Conservation (phyloP, 2,113 vertebrate species). For the Acanthisitta chloris region DNA sequence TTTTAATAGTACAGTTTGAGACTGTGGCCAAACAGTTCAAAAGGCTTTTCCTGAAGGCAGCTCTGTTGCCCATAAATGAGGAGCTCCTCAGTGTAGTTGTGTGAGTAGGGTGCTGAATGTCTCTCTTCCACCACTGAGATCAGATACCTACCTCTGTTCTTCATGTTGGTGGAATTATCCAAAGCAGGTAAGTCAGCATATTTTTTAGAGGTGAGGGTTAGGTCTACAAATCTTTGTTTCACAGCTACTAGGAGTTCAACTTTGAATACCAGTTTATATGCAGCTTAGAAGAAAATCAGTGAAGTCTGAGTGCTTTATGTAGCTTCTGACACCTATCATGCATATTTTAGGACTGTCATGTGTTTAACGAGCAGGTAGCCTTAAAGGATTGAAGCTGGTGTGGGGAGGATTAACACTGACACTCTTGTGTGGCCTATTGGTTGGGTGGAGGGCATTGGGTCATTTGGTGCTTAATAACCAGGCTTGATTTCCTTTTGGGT, state of each 20-base stretch:
- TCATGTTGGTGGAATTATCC: not conserved
- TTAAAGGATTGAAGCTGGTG: not conserved
- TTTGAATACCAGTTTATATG: not conserved
- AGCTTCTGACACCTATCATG: not conserved
- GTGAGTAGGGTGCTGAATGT: not conserved
- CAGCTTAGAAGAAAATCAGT: not conserved
- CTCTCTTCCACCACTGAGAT: not conserved
- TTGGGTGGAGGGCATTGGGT: not conserved
- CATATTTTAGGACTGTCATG: not conserved
- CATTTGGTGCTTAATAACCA: not conserved
- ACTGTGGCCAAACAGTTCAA: not conserved
- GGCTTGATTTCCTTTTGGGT: not conserved
- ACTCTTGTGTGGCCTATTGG: not conserved
- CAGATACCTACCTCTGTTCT: not conserved
- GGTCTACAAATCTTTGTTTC: not conserved
- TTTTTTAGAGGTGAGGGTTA: not conserved
- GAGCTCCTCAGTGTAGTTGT: not conserved
- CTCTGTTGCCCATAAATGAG: not conserved
- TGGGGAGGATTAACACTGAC: not conserved
- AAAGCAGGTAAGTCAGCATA: not conserved
- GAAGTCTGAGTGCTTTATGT: not conserved
- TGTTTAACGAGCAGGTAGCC: not conserved
- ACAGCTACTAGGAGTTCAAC: not conserved
- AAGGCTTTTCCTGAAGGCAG: not conserved
- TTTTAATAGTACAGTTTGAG: not conserved